A percentile compares a stretch with the other conserved stretches of the same genome.
These are phyloP conservation scores for Melanerpes formicivorus DNA, from an alignment of 2,113 vertebrate genomes.

Conservation along the genomic window DNA sequence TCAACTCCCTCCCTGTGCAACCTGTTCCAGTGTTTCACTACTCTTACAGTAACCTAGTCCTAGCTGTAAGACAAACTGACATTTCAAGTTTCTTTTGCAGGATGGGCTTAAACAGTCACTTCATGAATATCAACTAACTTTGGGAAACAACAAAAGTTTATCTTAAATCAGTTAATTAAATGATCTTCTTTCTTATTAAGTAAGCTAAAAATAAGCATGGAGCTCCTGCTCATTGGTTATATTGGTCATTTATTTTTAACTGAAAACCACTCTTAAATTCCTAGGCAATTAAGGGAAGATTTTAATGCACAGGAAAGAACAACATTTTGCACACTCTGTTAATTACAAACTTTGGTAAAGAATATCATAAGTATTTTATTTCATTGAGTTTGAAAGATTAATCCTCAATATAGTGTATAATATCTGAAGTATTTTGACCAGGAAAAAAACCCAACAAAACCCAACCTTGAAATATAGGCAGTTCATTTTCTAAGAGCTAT, in stretches of 20 bases:
- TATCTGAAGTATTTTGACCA: not conserved
- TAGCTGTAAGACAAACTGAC: not conserved
- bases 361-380: not conserved
- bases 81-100: not conserved
- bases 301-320: not conserved
- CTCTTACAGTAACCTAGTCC: not conserved
- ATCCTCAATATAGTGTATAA: not conserved
- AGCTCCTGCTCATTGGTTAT: not conserved
- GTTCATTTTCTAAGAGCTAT: not conserved
- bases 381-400: not conserved
- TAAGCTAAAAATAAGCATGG: not conserved
- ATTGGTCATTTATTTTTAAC: not conserved
- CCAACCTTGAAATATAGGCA: not conserved
- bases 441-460: not conserved
- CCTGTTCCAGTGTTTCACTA: too few relatives aligned
- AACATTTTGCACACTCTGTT: not conserved
- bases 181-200: not conserved
- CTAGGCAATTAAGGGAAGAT: too few relatives aligned
- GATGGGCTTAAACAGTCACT: not conserved
- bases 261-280: not conserved
- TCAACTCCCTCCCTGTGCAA: too few relatives aligned
- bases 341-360: not conserved
- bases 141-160: not conserved
- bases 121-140: accelerated
- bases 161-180: not conserved